Evolutionary conservation across 2,888 invertebrate species (phyloP), one percentile per base, ranked within the genome.

Genomic region (Nowickia ferox): DNA sequence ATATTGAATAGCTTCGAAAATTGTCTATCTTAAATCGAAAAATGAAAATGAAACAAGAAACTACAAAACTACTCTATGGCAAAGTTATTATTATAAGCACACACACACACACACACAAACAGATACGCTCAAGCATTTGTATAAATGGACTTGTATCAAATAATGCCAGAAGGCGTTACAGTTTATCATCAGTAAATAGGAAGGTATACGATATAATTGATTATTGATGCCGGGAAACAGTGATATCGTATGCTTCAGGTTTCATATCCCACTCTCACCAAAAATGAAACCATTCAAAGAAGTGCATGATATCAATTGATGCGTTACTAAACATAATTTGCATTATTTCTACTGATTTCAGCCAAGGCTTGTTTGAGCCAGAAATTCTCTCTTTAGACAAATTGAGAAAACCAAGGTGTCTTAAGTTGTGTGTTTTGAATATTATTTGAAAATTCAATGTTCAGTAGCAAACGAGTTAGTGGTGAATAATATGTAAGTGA

Each of bases 91-190:
- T 82, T 71, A 65, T 59, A 76, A 51, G 42, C 57, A 66, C 11
- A 66, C 19, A 38, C 38, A 55, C 30, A 13, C 38, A 63, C 15
- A 69, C 15, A 66, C 11, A 53, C 15, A 30, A 2, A 4, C 2
- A 30, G 0, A 30, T 22, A 44, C 19, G 44, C 44, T 1, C 40
- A 51, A 17, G 6, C 40, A 17, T 55, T 11, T 51, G 11, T 44
- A 3, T 59, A 77, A 83, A 83, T 71, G 40, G 46, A 72, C 72
- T 71, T 83, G 83, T 83, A 75, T 66, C 71, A 42, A 83, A 69
- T 79, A 71, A 40, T 76, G 83, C 86, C 76, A 83, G 83, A 83
- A 86, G 83, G 83, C 83, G 86, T 86, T 83, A 75, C 79, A 83
- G 79, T 86, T 51, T 83, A 82, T 86, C 83, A 76, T 76, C 78